Evolutionary conservation across 2,888 invertebrate genomes (phyloP), one percentile per base, ranked within the genome.

Genomic region (Scaptomyza reducta): DNA sequence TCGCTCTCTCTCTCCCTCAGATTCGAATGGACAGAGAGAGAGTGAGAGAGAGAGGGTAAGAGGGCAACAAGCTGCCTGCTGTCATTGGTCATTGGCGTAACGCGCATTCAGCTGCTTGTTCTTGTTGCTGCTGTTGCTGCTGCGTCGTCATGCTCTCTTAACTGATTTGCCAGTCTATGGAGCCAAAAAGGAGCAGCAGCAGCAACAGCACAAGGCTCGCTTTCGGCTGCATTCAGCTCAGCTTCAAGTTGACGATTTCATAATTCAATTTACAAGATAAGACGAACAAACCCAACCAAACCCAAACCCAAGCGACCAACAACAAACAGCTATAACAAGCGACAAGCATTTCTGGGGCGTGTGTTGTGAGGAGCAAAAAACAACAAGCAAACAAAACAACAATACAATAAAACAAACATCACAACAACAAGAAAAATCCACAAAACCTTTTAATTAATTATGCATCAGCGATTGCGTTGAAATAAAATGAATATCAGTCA

Each of bases 201-300:
- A 10, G 10, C 38, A 35, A 13, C 35, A 35, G 38, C 14, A 31
- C 73, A 57, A 57, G 63, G 42, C 58, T 61, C 51, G 44, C 61
- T 63, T 29, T 45, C 50, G 55, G 51, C 82, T 75, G 78, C 70
- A 84, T 87, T 88, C 83, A 82, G 89, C 74, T 89, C 72, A 74
- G 88, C 74, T 88, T 88, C 84, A 78, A 89, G 82, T 89, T 88
- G 88, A 89, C 85, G 90, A 90, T 89, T 89, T 90, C 89, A 90
- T 90, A 89, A 90, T 90, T 90, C 89, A 89, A 89, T 89, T 85
- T 89, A 89, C 87, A 80, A 89, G 90, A 89, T 90, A 89, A 90
- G 83, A 22, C 64, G 47, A 66, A 75, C 76, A 75, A 74, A 63
- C 66, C 77, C 62, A 67, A 59, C 54, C 59, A 65, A 73, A 58